phyloP scores from a whole-genome alignment of 2,888 invertebrate species.

The Epinotia bilunana region DNA sequence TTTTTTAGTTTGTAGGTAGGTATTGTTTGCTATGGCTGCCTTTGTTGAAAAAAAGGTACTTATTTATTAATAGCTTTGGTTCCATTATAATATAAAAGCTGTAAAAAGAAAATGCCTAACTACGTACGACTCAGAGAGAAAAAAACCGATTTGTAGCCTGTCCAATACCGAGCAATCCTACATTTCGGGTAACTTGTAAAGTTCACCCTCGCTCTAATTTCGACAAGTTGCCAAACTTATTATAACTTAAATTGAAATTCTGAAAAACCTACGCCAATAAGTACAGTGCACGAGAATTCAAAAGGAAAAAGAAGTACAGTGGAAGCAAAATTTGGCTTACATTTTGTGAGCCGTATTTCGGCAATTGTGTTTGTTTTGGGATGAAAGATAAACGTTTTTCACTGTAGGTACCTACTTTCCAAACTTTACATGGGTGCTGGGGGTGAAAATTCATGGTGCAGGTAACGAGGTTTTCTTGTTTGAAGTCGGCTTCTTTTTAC shows the following conservation, averaged over 20 bases:
- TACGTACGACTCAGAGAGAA: neutral
- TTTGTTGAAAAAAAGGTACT: neutral
- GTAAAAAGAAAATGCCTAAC: neutral
- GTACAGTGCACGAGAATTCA: slow-evolving; percentile 53
- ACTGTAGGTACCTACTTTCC: neutral
- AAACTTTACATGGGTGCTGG: slow-evolving; percentile 31
- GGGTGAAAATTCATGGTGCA: slow-evolving; percentile 20
- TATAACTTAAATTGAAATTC: slow-evolving; percentile 79
- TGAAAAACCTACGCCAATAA: slow-evolving; percentile 60
- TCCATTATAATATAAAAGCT: neutral
- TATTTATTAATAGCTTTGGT: neutral
- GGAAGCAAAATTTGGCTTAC: slow-evolving; percentile 50
- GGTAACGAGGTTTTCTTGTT: slow-evolving; percentile 35
- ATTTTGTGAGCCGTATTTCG: slow-evolving; percentile 52
- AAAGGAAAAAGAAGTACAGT: slow-evolving; percentile 52
- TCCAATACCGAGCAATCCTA: slow-evolving; percentile 46
- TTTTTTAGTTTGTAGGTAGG: too few species aligned
- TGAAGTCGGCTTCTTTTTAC: slow-evolving; percentile 12
- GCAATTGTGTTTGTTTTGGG: slow-evolving; percentile 53
- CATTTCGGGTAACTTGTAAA: slow-evolving; percentile 33
- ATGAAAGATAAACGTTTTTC: slow-evolving; percentile 41
- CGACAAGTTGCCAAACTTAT: slow-evolving; percentile 69
- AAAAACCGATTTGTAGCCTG: slow-evolving; percentile 41
- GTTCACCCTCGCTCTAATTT: slow-evolving; percentile 58
- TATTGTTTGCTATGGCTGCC: too few species aligned